Evolutionary conservation across 2,797 vertebrate species (phyloP).

Genomic region (Cottoperca gobio): DNA sequence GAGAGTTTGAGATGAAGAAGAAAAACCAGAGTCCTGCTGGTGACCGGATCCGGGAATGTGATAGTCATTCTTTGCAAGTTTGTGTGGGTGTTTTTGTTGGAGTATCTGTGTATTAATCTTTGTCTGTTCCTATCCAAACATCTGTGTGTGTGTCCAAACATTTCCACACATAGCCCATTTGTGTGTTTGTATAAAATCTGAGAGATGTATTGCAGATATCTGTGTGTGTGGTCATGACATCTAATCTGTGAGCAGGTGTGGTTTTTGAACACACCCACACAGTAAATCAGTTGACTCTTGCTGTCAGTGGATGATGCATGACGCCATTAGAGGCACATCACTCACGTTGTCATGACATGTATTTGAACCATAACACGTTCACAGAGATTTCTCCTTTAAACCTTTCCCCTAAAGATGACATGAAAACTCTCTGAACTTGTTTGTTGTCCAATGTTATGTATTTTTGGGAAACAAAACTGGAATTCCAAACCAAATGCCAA

Average conservation of each 20-base stretch:
- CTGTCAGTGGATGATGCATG: slow-evolving; percentile 71
- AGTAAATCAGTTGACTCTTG: slow-evolving; percentile 62
- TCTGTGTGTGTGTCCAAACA: background rate
- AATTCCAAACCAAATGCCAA: background rate
- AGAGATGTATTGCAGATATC: slow-evolving; percentile 1
- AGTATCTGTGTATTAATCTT: background rate
- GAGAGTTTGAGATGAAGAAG: background rate
- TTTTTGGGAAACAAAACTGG: slow-evolving; percentile 1
- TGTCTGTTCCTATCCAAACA: background rate
- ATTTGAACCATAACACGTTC: slow-evolving; percentile 41
- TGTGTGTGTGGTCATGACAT: slow-evolving; percentile 30
- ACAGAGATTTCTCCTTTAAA: slow-evolving; percentile 44
- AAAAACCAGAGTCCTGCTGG: background rate
- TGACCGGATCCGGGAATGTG: background rate
- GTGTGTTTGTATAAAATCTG: slow-evolving; percentile 23
- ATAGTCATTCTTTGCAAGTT: background rate
- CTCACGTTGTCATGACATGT: slow-evolving; percentile 63
- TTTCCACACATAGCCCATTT: slow-evolving; percentile 2
- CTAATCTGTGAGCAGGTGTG: slow-evolving; percentile 64
- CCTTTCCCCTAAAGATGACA: slow-evolving; percentile 17
- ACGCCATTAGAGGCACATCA: slow-evolving; percentile 52
- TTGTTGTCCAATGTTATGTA: background rate
- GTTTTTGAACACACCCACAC: slow-evolving; percentile 48
- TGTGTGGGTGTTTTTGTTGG: slow-evolving; percentile 8
- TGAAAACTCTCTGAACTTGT: slow-evolving; percentile 13